These are phyloP conservation scores for Cosmia pyralina DNA, from an alignment of 2,888 invertebrate species.

Conservation along the genomic window DNA sequence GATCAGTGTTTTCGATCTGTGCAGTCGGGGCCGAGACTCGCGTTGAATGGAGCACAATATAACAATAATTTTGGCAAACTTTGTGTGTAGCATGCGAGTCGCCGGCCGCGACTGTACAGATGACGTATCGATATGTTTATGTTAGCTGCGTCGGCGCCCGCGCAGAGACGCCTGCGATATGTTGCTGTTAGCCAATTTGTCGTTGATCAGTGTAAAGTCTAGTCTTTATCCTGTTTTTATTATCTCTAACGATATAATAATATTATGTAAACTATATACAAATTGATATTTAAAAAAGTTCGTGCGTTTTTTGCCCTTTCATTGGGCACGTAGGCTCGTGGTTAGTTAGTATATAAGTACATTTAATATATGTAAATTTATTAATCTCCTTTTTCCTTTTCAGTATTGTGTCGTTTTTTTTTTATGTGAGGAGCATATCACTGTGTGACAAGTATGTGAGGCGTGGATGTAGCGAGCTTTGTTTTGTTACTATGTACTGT, in stretches of 20 bases:
- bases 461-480: slow-evolving; percentile 72
- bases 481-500: slow-evolving; percentile 87
- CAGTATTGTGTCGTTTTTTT: slow-evolving; percentile 88
- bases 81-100: slow-evolving; percentile 1
- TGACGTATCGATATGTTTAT: slow-evolving; percentile 21
- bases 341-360: slow-evolving; percentile 89
- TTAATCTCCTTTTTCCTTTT: slow-evolving; percentile 89
- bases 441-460: slow-evolving; percentile 71
- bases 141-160: slow-evolving; percentile 66
- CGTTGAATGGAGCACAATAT: slow-evolving; percentile 22
- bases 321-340: slow-evolving; percentile 85
- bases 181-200: slow-evolving; percentile 87
- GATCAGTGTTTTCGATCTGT: slow-evolving; percentile 65
- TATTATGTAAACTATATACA: slow-evolving; percentile 86
- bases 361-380: slow-evolving; percentile 88
- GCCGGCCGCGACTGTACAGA: slow-evolving; percentile 10
- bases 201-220: slow-evolving; percentile 91
- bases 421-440: slow-evolving; percentile 79
- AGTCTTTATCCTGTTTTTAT: slow-evolving; percentile 90
- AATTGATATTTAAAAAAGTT: slow-evolving; percentile 86
- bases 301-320: slow-evolving; percentile 83
- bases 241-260: slow-evolving; percentile 86
- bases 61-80: slow-evolving; percentile 13
- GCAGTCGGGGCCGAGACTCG: slow-evolving; percentile 33
- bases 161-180: slow-evolving; percentile 78